Conservation (phyloP, 2,113 vertebrate genomes). For the Tachysurus fulvidraco region DNA sequence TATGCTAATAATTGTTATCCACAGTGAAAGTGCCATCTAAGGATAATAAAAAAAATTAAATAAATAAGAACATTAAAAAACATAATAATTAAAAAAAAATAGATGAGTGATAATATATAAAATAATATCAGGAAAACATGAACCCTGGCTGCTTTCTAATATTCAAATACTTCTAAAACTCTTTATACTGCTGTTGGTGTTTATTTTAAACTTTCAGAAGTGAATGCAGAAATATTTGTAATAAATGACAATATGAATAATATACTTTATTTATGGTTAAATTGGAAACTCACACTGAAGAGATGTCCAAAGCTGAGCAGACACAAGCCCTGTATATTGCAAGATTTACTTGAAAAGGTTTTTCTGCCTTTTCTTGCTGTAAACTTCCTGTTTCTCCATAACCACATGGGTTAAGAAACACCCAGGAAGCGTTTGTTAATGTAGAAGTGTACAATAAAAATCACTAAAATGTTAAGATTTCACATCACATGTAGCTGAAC, state of each 20-base stretch:
- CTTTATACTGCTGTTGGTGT: background rate
- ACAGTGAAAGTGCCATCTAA: constrained; percentile 10
- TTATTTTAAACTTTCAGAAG: background rate
- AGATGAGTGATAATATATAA: background rate
- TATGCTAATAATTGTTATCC: constrained; percentile 3
- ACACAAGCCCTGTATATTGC: background rate
- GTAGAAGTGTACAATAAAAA: background rate
- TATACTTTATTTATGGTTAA: background rate
- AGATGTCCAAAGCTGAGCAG: background rate
- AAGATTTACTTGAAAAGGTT: constrained; percentile 1
- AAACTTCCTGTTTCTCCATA: constrained; percentile 62
- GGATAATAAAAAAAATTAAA: background rate
- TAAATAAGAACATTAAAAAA: too few species aligned
- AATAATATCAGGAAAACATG: background rate
- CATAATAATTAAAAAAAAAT: background rate
- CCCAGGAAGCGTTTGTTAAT: background rate
- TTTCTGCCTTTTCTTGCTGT: constrained; percentile 10
- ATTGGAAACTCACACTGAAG: constrained; percentile 11
- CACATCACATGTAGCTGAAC: background rate
- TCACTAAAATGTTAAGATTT: background rate
- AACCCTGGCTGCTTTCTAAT: background rate
- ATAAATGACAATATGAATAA: background rate
- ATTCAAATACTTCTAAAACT: background rate
- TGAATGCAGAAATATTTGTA: background rate
- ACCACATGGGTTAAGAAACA: constrained; percentile 36